Base-by-base conservation (phyloP, 1,140 invertebrate genomes). In the Drosophila subpulchrella region DNA sequence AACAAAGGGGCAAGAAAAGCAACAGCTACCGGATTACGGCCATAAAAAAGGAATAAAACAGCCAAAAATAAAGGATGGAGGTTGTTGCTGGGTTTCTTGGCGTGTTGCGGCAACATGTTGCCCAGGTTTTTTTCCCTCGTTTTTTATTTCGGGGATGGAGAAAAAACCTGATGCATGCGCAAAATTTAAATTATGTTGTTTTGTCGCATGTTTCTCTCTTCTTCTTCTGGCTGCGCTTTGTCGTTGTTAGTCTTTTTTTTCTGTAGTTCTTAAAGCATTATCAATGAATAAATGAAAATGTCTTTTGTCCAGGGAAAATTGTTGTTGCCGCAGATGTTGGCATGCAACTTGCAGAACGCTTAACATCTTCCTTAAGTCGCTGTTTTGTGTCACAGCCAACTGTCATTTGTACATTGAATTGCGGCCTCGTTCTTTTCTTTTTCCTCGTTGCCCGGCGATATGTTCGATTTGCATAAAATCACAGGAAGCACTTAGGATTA, bases 171-270 rank as follows among this genome's bases (percentile, higher is more conserved):
- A 78, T 81, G 89, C 81, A 89, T 84, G 83, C 77, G 72, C 84
- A 80, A 90, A 89, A 91, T 91, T 91, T 91, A 85, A 91, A 85
- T 91, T 91, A 91, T 90, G 89, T 91, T 91, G 89, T 91, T 91
- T 91, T 89, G 89, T 91, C 88, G 88, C 89, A 91, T 91, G 81
- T 91, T 91, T 90, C 27, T 36, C 78, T 84, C 80, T 71, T 58
- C 67, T 75, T 78, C 75, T 62, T 58, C 67, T 66, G 48, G 53
- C 51, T 77, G 77, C 44, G 56, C 68, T 79, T 67, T 80, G 71
- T 76, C 65, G 80, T 79, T 55, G 72, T 59, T 61, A 57, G 47
- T 39, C 57, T 60, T 55, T 74, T 42, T 34, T 48, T 47, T 50
- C n/a, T n/a, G n/a, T 36, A 44, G 60, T 66, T 61, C 65, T 36